These are phyloP conservation scores for Microplitis deprimator DNA, from an alignment of 2,888 invertebrate species.

Conservation along the genomic window DNA sequence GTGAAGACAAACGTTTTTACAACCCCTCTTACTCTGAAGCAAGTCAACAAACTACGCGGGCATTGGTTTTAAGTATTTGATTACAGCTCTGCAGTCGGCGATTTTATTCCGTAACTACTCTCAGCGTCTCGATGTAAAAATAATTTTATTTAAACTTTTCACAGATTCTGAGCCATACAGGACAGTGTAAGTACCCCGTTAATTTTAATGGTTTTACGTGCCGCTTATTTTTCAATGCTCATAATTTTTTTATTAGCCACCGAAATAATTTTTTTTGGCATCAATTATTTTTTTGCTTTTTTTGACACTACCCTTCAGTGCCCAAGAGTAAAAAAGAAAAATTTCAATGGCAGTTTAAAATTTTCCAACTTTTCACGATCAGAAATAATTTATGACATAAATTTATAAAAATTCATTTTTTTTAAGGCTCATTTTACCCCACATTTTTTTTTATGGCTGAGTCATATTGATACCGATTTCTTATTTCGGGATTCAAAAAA, in stretches of 20 bases:
- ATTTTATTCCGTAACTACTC: conserved; percentile 59
- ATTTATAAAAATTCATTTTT: no score
- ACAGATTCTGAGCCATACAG: conserved; percentile 55
- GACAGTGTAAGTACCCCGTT: conserved; percentile 68
- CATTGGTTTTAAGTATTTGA: conserved; percentile 66
- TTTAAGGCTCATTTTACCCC: no score
- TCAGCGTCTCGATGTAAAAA: conserved; percentile 36
- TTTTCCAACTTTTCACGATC: no score
- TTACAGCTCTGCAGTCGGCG: conserved; percentile 62
- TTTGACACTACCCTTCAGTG: no score
- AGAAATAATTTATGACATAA: no score
- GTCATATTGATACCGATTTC: no score
- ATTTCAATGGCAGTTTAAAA: no score
- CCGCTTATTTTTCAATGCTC: conserved; percentile 37
- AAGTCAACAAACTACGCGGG: conserved; percentile 32
- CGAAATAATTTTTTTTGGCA: conserved; percentile 3
- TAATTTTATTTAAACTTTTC: conserved; percentile 48
- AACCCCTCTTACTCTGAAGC: conserved; percentile 26
- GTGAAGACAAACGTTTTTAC: conserved; percentile 47
- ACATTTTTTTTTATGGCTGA: no score
- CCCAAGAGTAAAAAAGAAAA: no score
- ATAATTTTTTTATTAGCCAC: conserved; percentile 60
- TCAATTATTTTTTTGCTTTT: no score
- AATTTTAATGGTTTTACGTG: conserved; percentile 71
- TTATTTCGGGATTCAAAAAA: no score